phyloP scores from a whole-genome alignment of 2,113 vertebrate species.

The Trachemys scripta region DNA sequence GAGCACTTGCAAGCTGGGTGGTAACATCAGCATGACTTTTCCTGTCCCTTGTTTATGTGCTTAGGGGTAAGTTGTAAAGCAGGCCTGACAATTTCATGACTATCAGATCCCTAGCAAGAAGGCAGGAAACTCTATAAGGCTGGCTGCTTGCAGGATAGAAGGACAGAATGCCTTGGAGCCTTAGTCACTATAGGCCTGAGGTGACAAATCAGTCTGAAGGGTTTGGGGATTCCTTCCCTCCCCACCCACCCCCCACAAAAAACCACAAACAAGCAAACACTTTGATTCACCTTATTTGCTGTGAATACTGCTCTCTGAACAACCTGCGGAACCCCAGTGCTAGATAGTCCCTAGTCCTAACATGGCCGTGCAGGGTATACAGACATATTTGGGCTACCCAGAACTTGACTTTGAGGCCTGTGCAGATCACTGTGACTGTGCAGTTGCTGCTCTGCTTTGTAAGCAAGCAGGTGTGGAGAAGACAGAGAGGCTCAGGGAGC shows the following conservation, averaged over 20 bases:
- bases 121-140: background rate
- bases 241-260: rapidly evolving
- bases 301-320: background rate
- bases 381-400: background rate
- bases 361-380: background rate
- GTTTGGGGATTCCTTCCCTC: no score
- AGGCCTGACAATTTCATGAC: background rate
- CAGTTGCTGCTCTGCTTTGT: conserved; percentile 17
- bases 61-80: background rate
- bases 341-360: background rate
- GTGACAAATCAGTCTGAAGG: background rate
- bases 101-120: background rate
- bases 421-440: background rate
- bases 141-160: background rate
- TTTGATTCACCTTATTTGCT: background rate
- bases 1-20: background rate
- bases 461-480: background rate
- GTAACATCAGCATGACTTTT: conserved; percentile 31
- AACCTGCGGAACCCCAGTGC: background rate
- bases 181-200: background rate
- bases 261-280: background rate
- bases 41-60: background rate
- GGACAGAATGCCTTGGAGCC: background rate
- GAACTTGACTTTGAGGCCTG: conserved; percentile 4
- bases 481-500: background rate